phyloP scores from a whole-genome alignment of 2,888 invertebrate genomes.

The Tromatobia lineatoria region DNA sequence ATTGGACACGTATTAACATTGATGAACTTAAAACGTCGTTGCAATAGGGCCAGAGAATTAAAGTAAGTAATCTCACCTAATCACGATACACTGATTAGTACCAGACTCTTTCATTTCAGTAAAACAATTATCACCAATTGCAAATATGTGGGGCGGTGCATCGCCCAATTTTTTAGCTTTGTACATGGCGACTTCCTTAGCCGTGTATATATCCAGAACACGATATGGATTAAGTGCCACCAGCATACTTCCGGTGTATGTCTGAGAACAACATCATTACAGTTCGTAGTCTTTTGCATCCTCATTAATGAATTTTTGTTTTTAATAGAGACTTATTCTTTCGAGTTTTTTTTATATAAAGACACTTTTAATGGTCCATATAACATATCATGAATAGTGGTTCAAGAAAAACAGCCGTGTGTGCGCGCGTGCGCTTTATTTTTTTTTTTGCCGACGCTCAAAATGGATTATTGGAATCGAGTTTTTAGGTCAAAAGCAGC shows the following conservation, averaged over 20 bases:
- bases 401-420: too few species aligned
- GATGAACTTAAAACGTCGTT: not conserved
- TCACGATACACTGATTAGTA: slow-evolving; percentile 97
- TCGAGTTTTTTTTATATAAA: too few species aligned
- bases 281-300: not conserved
- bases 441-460: too few species aligned
- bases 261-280: slow-evolving; percentile 87
- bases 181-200: slow-evolving; percentile 94
- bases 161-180: slow-evolving; percentile 94
- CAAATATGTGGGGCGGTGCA: slow-evolving; percentile 97
- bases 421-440: too few species aligned
- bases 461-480: too few species aligned
- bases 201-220: slow-evolving; percentile 97
- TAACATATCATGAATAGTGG: too few species aligned
- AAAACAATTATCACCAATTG: slow-evolving; percentile 97
- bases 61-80: slow-evolving; percentile 89
- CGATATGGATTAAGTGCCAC: slow-evolving; percentile 98
- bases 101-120: slow-evolving; percentile 91
- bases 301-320: too few species aligned
- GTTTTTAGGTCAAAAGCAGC: too few species aligned
- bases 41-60: too few species aligned
- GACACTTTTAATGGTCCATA: too few species aligned
- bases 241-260: slow-evolving; percentile 97
- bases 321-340: too few species aligned
- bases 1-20: not conserved